Evolutionary conservation across 1,140 invertebrate species (phyloP), one percentile per base, ranked within the genome.

Genomic region (Drosophila arawakana): DNA sequence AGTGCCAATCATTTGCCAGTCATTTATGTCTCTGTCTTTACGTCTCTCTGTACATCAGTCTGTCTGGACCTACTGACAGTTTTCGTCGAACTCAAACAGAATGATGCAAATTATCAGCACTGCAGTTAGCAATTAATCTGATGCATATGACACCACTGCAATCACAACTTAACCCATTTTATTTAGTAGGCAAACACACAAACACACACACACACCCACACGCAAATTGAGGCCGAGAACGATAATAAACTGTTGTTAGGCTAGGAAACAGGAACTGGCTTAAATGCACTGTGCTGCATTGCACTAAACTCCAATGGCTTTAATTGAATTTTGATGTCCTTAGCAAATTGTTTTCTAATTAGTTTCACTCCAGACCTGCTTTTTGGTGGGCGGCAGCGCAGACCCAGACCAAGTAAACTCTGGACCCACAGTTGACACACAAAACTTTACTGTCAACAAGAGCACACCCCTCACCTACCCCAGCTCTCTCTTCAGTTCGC

Each of bases 311-410:
- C 74, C 74, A 88, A 89, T 89, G 80, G 78, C 84, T 88, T 88
- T 88, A 88, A 88, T 88, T 88, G 84, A 88, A 88, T 88, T 88
- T 89, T 88, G 84, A 88, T 88, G 84, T 89, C 84, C 84, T 88
- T 80, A 73, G 84, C 85, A 88, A 88, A 88, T 88, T 88, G 84
- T 88, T 88, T 88, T 89, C 84, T 88, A 88, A 88, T 88, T 88
- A 88, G 84, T 88, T 88, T 88, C 72, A 74, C 57, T 57, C 52
- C 11, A 13, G 21, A 54, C 15, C 55, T 43, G 43, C 25, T 55
- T 11, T 18, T 34, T 37, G 62, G 52, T 55, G 30, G 25, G 50
- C 18, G 18, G 0, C 18, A 21, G 18, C 18, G 18, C 1, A 21
- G 18, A 21, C 18, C 18, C 18, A 21, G 18, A 21, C 18, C 18